Percentiles rank a stretch among this genome's conserved stretches.
These are phyloP conservation scores for Neopipo cinnamomea DNA, from an alignment of 2,113 vertebrate genomes.

Conservation along the genomic window DNA sequence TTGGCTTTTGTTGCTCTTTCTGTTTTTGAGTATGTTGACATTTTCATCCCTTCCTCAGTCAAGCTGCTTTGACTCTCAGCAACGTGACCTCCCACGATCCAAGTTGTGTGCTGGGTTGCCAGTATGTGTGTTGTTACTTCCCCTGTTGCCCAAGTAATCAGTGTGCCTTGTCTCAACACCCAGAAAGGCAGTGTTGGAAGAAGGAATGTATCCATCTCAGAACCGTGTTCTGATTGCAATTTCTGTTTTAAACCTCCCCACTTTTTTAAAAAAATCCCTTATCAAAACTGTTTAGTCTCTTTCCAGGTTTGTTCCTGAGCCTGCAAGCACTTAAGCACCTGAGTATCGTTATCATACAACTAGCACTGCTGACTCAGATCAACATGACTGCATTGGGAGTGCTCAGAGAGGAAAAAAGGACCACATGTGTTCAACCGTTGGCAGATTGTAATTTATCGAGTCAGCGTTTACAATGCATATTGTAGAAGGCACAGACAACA, in stretches of 20 bases:
- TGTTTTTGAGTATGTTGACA: neutral
- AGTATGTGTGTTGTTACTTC: neutral
- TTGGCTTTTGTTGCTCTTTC: neutral
- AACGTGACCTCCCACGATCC: neutral
- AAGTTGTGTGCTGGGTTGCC: neutral
- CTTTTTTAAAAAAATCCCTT: neutral
- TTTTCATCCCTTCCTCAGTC: neutral
- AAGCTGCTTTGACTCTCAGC: neutral
- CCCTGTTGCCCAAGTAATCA: neutral
- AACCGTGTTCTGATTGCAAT: neutral
- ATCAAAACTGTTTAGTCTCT: neutral
- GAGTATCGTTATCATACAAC: neutral
- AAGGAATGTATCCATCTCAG: neutral
- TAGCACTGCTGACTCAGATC: neutral
- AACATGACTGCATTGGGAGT: neutral
- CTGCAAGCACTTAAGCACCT: neutral
- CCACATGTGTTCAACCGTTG: neutral
- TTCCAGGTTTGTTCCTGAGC: neutral
- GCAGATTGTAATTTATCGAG: neutral
- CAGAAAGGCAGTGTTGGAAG: neutral
- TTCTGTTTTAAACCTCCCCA: neutral
- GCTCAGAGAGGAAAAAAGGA: neutral
- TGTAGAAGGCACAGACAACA: neutral
- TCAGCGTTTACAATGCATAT: neutral
- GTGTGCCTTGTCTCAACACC: neutral